Evolutionary conservation across 2,113 vertebrate genomes (phyloP).

Genomic region (Triplophysa tibetana): DNA sequence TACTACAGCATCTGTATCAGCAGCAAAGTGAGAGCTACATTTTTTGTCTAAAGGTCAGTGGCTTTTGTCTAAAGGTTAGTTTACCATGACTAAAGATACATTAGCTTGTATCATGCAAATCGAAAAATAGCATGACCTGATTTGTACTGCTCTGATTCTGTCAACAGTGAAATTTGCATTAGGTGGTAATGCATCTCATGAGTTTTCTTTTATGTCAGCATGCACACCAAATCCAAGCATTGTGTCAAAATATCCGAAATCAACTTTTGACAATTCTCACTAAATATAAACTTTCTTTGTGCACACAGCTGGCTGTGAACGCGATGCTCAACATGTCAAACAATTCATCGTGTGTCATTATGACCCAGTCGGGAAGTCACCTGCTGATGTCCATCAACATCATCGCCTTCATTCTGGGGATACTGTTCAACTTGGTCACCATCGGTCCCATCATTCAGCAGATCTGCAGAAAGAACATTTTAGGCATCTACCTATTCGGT

Average conservation of each 20-base stretch:
- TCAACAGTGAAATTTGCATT: too few relatives aligned
- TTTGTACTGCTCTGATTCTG: too few relatives aligned
- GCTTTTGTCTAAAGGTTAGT: not conserved
- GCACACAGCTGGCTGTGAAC: slow-evolving; percentile 6
- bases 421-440: slow-evolving; percentile 71
- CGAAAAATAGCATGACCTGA: too few relatives aligned
- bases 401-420: slow-evolving; percentile 68
- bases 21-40: not conserved
- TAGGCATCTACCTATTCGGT: slow-evolving; percentile 76
- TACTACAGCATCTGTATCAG: not conserved
- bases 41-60: not conserved
- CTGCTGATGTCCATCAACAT: slow-evolving; percentile 73
- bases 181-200: too few relatives aligned
- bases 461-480: slow-evolving; percentile 67
- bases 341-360: slow-evolving; percentile 56
- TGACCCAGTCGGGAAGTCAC: slow-evolving; percentile 53
- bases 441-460: slow-evolving; percentile 72
- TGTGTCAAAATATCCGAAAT: too few relatives aligned
- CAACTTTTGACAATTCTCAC: not conserved
- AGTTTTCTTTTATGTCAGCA: too few relatives aligned
- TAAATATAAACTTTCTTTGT: not conserved
- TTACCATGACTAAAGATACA: not conserved
- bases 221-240: too few relatives aligned
- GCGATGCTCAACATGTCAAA: not conserved
- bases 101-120: not conserved